phyloP scores from a whole-genome alignment of 23 tunicate species.

The Halocynthia roretzi region DNA sequence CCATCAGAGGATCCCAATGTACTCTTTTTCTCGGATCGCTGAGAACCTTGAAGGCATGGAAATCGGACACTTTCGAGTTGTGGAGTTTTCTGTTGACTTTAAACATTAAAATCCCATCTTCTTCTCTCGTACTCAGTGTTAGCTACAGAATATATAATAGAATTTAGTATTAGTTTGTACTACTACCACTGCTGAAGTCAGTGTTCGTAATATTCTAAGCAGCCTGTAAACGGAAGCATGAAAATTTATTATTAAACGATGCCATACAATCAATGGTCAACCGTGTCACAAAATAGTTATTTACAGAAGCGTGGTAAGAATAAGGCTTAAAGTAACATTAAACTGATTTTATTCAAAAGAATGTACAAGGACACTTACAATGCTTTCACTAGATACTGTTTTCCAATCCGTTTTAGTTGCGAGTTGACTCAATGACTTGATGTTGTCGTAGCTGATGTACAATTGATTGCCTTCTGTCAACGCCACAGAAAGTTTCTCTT shows the following conservation, averaged over 20 bases:
- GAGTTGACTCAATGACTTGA: conserved; percentile 28
- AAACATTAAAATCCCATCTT: conserved; percentile 35
- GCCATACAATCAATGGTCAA: no score
- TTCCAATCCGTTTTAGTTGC: conserved; percentile 45
- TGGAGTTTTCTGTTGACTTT: conserved; percentile 20
- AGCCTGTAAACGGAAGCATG: no score
- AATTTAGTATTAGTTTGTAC: no score
- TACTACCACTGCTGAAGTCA: no score
- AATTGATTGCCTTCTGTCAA: conserved; percentile 37
- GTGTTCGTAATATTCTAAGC: no score
- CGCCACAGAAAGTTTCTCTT: conserved; percentile 45
- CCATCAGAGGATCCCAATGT: conserved; percentile 59
- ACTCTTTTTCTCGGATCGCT: conserved; percentile 26
- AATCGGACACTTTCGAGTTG: conserved; percentile 1
- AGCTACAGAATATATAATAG: conserved; percentile 15
- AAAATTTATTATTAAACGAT: no score
- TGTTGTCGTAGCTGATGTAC: conserved; percentile 49
- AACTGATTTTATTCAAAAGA: no score
- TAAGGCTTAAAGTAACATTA: no score
- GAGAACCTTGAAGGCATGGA: conserved; percentile 30
- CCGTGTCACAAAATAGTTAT: no score
- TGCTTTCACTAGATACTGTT: conserved; percentile 33
- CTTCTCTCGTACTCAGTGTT: conserved; percentile 44
- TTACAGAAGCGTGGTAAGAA: no score
- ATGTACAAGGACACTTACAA: conserved; percentile 1